Base-by-base conservation (phyloP, 2,797 vertebrate genomes). In the Sciaenops ocellatus region DNA sequence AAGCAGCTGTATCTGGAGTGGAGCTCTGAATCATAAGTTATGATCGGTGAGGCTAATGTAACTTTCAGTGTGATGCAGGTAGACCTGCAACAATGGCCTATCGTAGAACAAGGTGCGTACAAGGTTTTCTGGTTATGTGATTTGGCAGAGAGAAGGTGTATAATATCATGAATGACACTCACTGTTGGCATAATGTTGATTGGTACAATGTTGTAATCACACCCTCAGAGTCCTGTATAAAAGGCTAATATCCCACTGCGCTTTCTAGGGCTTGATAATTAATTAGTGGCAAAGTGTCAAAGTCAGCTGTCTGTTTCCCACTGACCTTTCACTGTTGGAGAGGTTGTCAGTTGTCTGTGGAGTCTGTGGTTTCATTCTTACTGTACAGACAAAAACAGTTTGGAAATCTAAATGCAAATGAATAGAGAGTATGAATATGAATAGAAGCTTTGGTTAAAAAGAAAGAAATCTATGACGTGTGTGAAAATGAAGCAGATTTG, bases 251-350 rank as follows among this genome's bases (percentile, higher is more conserved):
- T 64, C 84, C 74, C 52, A 41, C 88, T 79, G 87, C 30, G 79
- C 73, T 80, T 70, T 87, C 83, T 76, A 73, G 72, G 69, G 85
- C 82, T 78, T 71, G 61, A 74, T 84, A 79, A 88, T 82, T 82
- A 85, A 91, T 87, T 75, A 79, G 84, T 81, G 69, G 72, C 83
- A 78, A 75, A 81, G 80, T 81, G 83, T 89, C 79, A 66, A 63
- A 89, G 89, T 85, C 77, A 60, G 78, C 78, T 15, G 59, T 85
- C 57, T 76, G 86, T 80, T 87, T 68, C 71, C 70, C 63, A 47
- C 71, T 68, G 78, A 77, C 87, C 78, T 28, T 63, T 76, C 65
- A 1, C 48, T 52, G 76, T 56, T 17, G 61, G 78, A 73, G 65
- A 80, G 13, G 63, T 50, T 69, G 71, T 68, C 41, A 59, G 46